These are phyloP conservation scores for Phrynosoma platyrhinos DNA, from an alignment of 2,113 vertebrate species.

Conservation along the genomic window DNA sequence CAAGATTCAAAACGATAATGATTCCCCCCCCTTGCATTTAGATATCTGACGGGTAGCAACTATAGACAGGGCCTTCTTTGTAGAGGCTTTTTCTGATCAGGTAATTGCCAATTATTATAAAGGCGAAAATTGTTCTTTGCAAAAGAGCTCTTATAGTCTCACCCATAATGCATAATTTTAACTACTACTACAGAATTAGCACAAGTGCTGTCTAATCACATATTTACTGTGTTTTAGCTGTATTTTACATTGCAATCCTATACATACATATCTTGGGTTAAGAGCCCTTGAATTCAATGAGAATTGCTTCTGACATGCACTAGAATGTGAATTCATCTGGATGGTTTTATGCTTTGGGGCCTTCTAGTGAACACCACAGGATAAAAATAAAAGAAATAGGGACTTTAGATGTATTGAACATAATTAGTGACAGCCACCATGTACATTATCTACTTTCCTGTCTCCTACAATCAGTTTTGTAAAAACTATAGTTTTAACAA, in stretches of 20 bases:
- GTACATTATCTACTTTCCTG: slow-evolving; percentile 17
- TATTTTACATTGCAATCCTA: background rate
- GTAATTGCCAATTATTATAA: background rate
- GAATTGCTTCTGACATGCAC: background rate
- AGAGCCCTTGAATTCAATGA: background rate
- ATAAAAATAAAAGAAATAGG: background rate
- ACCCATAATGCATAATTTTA: background rate
- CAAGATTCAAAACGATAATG: background rate
- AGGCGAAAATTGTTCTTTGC: background rate
- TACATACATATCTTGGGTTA: background rate
- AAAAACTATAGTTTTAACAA: slow-evolving; percentile 27
- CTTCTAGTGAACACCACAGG: background rate
- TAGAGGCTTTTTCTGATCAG: background rate
- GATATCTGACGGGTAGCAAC: background rate
- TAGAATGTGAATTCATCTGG: background rate
- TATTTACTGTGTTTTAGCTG: background rate
- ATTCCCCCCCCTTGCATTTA: background rate
- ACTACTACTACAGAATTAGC: background rate
- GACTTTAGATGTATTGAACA: background rate
- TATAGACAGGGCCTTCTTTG: background rate
- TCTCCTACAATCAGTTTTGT: slow-evolving; percentile 33
- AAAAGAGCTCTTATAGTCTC: background rate
- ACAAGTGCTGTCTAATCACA: background rate
- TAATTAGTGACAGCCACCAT: background rate
- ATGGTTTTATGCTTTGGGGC: background rate